A percentile compares a stretch with the other conserved stretches of the same genome.
These are phyloP conservation scores for Muntiacus muntjak DNA, from an alignment of 2,113 vertebrate species.

Conservation along the genomic window DNA sequence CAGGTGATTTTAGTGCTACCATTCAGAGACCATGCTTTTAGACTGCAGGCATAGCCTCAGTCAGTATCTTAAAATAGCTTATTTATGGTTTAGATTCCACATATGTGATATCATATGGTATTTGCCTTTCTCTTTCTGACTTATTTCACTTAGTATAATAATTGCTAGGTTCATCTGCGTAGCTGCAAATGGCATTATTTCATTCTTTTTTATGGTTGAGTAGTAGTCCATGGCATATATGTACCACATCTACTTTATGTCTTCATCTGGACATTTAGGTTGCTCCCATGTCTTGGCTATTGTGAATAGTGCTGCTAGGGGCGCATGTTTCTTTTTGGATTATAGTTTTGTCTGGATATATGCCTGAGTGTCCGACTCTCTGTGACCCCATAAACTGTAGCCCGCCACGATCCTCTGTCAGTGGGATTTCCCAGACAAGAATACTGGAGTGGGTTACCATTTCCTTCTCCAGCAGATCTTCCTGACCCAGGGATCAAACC, in stretches of 20 bases:
- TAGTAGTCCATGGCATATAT: not conserved
- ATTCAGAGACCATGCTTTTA: not conserved
- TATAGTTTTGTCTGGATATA: not conserved
- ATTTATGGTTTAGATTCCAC: not conserved
- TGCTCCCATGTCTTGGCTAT: not conserved
- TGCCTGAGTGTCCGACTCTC: not conserved
- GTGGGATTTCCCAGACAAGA: not conserved
- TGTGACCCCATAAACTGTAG: not conserved
- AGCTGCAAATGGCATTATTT: not conserved
- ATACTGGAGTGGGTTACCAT: not conserved
- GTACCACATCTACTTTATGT: not conserved
- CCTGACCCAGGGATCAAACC: not conserved
- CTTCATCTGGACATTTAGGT: not conserved
- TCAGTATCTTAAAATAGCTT: not conserved
- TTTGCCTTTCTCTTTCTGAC: not conserved
- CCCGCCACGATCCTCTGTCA: not conserved
- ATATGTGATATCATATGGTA: not conserved
- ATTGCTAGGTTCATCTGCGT: not conserved
- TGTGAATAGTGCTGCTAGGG: not conserved
- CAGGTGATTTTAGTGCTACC: not conserved
- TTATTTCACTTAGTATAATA: not conserved
- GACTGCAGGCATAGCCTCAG: not conserved
- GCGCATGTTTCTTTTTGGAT: not conserved
- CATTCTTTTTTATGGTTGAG: not conserved
- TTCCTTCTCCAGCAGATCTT: not conserved